Percentiles rank a stretch among this genome's conserved stretches.
Evolutionary conservation across 2,888 invertebrate genomes (phyloP).

Genomic region (Synanthedon vespiformis): DNA sequence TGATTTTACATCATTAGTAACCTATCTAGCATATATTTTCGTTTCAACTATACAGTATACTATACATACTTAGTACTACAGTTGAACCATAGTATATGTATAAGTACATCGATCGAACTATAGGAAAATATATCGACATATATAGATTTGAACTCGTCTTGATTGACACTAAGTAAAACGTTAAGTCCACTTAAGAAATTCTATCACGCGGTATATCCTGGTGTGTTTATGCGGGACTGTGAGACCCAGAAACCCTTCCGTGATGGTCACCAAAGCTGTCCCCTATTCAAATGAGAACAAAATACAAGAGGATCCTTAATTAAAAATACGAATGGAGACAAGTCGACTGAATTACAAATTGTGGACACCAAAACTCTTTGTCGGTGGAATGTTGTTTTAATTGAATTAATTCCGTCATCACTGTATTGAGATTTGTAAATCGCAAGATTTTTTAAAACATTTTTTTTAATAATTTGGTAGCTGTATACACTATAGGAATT

Average conservation of each 20-base stretch:
- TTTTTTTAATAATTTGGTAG: too few species aligned
- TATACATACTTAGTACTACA: too few species aligned
- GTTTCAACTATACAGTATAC: too few species aligned
- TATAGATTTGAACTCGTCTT: too few species aligned
- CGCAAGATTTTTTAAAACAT: neutral
- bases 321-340: conserved; percentile 42
- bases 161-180: neutral
- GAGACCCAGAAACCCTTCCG: conserved; percentile 16
- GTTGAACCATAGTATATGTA: too few species aligned
- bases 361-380: conserved; percentile 4
- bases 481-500: too few species aligned
- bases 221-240: conserved; percentile 11
- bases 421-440: neutral
- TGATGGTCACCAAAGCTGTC: conserved; percentile 18
- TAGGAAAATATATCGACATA: too few species aligned
- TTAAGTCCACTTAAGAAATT: neutral
- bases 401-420: conserved; percentile 20
- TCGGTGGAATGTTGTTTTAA: conserved; percentile 20
- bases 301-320: conserved; percentile 32
- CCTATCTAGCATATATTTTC: too few species aligned
- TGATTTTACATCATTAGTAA: too few species aligned
- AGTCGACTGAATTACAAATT: conserved; percentile 25
- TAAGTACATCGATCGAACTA: too few species aligned
- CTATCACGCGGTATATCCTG: neutral
- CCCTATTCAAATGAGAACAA: conserved; percentile 48